Evolutionary conservation across 2,797 vertebrate genomes (phyloP), one percentile per base, ranked within the genome.

Genomic region (Neoniphon sammara): DNA sequence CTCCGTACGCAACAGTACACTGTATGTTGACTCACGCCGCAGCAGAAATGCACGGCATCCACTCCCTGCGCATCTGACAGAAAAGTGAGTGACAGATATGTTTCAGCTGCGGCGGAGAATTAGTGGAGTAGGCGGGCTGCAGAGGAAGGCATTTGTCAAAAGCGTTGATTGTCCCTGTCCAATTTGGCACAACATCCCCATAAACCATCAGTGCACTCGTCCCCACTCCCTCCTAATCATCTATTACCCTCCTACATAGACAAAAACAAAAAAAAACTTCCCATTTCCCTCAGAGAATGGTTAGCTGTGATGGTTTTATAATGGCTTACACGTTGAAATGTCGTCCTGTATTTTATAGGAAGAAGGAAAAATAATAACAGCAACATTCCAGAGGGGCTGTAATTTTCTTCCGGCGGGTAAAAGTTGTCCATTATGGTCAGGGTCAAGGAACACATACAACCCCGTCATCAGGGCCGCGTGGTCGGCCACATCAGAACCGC

Each of bases 401-500:
- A 94, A 95, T 94, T 95, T 95, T 93, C 91, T 94, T 95, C 93
- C 93, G 93, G 92, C 90, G 85, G 92, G 92, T 91, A 91, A 93
- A 93, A 93, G 87, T 93, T 92, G 89, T 94, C 93, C 93, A 93
- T 95, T 94, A 93, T 94, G 94, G 94, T 94, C 91, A 92, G 93
- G 94, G 93, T 94, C 94, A 94, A 91, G 92, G 92, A 93, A 94
- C 92, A 94, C 91, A 94, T 91, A 90, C 87, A 87, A 93, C 90
- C 94, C 93, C 90, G 83, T 94, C 94, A 94, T 94, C 93, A 93
- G 88, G 87, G 87, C 91, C 81, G 70, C 80, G 77, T 87, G 90
- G 93, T 91, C 87, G 75, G 85, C 94, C 94, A 95, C 94, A 94
- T 95, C 93, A 93, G 85, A 95, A 89, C 85, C 81, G 67, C 86